These are phyloP conservation scores for Myotis daubentonii DNA, from an alignment of 2,797 vertebrate species.

Conservation along the genomic window DNA sequence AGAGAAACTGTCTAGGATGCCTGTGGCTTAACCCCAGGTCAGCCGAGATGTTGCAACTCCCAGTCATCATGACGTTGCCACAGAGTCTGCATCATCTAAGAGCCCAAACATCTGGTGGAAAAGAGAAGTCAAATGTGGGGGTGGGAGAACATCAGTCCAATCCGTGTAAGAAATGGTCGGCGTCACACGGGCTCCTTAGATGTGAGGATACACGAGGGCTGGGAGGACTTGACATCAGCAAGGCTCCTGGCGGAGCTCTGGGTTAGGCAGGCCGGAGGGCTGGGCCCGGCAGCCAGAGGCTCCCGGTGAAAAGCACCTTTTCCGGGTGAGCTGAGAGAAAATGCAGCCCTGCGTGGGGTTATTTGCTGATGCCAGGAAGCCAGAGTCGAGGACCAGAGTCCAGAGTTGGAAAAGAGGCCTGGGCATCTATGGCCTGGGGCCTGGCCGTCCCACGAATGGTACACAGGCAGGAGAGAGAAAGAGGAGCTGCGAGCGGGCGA, in stretches of 20 bases:
- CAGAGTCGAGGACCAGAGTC: neutral
- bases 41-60: neutral
- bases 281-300: neutral
- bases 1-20: slow-evolving; percentile 41
- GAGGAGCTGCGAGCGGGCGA: neutral
- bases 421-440: neutral
- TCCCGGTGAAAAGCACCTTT: neutral
- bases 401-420: neutral
- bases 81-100: neutral
- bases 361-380: neutral
- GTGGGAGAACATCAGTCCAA: neutral
- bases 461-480: neutral
- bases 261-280: neutral
- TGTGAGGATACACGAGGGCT: neutral
- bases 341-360: neutral
- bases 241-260: neutral
- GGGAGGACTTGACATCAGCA: neutral
- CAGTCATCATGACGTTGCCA: neutral
- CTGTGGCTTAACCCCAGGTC: slow-evolving; percentile 44
- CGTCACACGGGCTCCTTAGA: neutral
- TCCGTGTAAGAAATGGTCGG: neutral
- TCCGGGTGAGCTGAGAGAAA: neutral
- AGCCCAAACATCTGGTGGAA: neutral
- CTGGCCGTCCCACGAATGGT: neutral
- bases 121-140: neutral